Percentiles rank a stretch among this genome's conserved stretches.
These are phyloP conservation scores for Dicranocentrus wangi DNA, from an alignment of 2,888 invertebrate genomes.

Conservation along the genomic window DNA sequence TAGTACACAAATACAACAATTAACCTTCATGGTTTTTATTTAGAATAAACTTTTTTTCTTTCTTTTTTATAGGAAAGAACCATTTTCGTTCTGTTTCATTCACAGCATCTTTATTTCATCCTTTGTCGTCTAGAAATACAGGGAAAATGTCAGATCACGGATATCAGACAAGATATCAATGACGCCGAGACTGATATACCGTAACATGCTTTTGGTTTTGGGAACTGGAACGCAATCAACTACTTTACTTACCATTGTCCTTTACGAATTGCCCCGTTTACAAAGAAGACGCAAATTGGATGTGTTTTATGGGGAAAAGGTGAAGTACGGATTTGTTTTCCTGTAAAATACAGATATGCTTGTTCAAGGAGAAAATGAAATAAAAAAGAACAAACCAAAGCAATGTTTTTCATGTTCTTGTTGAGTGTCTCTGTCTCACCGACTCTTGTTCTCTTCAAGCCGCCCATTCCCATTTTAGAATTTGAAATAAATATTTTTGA, in stretches of 20 bases:
- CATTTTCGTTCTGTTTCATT: no score
- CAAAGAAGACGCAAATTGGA: no score
- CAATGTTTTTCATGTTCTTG: background rate
- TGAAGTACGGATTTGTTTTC: no score
- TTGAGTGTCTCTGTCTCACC: background rate
- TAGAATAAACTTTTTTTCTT: slow-evolving; percentile 1
- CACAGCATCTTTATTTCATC: no score
- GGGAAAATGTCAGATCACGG: background rate
- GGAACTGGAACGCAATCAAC: no score
- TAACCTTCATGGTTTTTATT: slow-evolving; percentile 1
- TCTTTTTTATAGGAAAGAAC: background rate
- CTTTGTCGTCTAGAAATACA: background rate
- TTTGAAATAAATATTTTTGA: slow-evolving; percentile 29
- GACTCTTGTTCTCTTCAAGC: slow-evolving; percentile 18
- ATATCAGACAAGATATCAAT: background rate
- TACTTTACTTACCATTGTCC: no score
- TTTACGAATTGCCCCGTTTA: no score
- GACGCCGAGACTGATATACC: no score
- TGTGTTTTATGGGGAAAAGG: no score
- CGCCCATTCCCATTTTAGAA: slow-evolving; percentile 51
- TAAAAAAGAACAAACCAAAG: slow-evolving; percentile 10
- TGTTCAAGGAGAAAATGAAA: background rate
- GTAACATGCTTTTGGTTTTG: no score
- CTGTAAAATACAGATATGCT: slow-evolving; percentile 17
- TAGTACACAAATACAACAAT: slow-evolving; percentile 1